phyloP scores from a whole-genome alignment of 35 echinoderm and acorn worm genomes.

The Apostichopus japonicus region DNA sequence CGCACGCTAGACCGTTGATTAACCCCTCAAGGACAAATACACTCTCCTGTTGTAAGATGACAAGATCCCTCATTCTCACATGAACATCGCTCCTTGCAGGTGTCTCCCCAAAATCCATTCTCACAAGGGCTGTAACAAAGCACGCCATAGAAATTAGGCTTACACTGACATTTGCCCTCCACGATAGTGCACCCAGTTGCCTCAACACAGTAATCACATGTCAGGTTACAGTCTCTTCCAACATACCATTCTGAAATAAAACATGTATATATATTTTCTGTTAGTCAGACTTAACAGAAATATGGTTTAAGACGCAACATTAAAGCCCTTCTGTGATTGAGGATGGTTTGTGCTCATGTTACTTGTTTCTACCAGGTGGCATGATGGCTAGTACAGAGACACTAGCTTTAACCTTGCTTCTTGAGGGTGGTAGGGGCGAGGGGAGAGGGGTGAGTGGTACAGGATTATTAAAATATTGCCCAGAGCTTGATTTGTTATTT shows the following conservation, averaged over 20 bases:
- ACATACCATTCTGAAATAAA: constrained; percentile 39
- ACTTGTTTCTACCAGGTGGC: not conserved
- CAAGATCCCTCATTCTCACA: constrained; percentile 74
- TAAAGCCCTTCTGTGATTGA: too few species aligned
- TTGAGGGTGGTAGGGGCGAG: not conserved
- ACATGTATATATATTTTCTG: too few species aligned
- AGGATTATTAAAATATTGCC: too few species aligned
- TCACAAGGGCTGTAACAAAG: constrained; percentile 71
- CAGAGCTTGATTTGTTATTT: too few species aligned
- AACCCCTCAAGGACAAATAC: constrained; percentile 79
- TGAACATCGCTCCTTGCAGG: constrained; percentile 49
- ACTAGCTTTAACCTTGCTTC: not conserved
- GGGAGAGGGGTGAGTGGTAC: not conserved
- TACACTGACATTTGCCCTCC: constrained; percentile 66
- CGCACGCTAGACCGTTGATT: too few species aligned
- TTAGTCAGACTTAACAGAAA: too few species aligned
- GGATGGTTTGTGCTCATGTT: not conserved
- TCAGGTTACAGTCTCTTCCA: constrained; percentile 59
- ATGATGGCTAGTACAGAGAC: too few species aligned
- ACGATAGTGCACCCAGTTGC: constrained; percentile 69
- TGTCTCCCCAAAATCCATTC: constrained; percentile 60
- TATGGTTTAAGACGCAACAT: too few species aligned
- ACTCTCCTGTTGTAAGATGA: constrained; percentile 42
- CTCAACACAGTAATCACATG: constrained; percentile 68
- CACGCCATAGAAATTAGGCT: constrained; percentile 61